phyloP scores from a whole-genome alignment of 2,888 invertebrate genomes.

The Rambutsinella grinnellia region DNA sequence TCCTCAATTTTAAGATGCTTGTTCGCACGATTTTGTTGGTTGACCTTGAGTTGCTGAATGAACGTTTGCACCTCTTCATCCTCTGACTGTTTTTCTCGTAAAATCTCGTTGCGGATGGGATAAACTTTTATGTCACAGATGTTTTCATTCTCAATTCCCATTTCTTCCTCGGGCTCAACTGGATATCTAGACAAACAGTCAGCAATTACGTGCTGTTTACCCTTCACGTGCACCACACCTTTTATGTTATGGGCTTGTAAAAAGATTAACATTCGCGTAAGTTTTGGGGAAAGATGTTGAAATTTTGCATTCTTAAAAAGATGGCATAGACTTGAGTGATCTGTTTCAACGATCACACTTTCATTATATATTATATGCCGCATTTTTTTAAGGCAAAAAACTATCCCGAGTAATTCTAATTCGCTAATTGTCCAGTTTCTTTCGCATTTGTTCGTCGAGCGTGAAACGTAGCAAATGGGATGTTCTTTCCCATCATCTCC shows the following conservation, averaged over 20 bases:
- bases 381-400: not conserved
- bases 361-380: slow-evolving; percentile 1
- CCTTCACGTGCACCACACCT: not conserved
- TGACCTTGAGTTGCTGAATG: not conserved
- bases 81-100: not conserved
- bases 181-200: slow-evolving; percentile 5
- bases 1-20: not conserved
- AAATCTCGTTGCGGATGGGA: not conserved
- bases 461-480: not conserved
- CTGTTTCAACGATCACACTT: not conserved
- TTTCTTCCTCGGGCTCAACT: not conserved
- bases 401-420: not conserved
- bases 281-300: slow-evolving; percentile 12
- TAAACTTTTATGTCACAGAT: not conserved
- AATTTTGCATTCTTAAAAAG: not conserved
- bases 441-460: slow-evolving; percentile 1
- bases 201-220: not conserved
- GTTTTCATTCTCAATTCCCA: not conserved
- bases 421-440: not conserved
- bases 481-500: not conserved
- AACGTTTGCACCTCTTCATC: not conserved
- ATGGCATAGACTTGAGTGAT: slow-evolving; percentile 9
- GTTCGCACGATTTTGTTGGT: not conserved
- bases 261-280: slow-evolving; percentile 16
- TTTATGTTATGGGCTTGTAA: not conserved